These are phyloP conservation scores for Azorinus chamasolen DNA, from an alignment of 2,888 invertebrate genomes.

Conservation along the genomic window DNA sequence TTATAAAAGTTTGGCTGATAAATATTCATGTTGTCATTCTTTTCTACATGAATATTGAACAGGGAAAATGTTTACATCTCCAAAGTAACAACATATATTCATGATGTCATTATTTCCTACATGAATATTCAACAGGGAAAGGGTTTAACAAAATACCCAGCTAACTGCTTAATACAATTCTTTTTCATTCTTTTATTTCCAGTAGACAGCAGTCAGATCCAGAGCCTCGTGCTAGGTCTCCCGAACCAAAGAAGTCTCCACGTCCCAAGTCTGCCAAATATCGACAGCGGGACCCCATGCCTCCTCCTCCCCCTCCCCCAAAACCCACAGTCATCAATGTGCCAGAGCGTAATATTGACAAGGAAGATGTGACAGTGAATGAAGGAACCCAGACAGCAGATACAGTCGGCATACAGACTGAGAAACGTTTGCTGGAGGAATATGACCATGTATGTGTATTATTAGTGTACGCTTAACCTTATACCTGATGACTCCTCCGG, in stretches of 20 bases:
- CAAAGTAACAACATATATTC: too few species aligned
- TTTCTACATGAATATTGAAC: too few species aligned
- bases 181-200: not conserved
- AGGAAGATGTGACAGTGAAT: constrained; percentile 71
- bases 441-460: constrained; percentile 80
- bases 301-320: constrained; percentile 38
- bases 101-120: too few species aligned
- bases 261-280: constrained; percentile 63
- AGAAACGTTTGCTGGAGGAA: constrained; percentile 72
- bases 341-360: constrained; percentile 53
- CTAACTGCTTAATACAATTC: too few species aligned
- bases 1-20: too few species aligned
- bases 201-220: not conserved
- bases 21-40: too few species aligned
- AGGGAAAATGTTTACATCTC: too few species aligned
- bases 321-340: constrained; percentile 72
- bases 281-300: constrained; percentile 43
- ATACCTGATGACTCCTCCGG: too few species aligned
- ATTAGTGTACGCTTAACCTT: too few species aligned
- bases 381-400: constrained; percentile 72
- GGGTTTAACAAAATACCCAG: too few species aligned
- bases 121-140: too few species aligned
- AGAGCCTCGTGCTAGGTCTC: constrained; percentile 9
- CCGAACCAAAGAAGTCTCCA: constrained; percentile 52
- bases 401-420: constrained; percentile 78